Evolutionary conservation across 2,113 vertebrate genomes (phyloP).

Genomic region (Pristiophorus japonicus): DNA sequence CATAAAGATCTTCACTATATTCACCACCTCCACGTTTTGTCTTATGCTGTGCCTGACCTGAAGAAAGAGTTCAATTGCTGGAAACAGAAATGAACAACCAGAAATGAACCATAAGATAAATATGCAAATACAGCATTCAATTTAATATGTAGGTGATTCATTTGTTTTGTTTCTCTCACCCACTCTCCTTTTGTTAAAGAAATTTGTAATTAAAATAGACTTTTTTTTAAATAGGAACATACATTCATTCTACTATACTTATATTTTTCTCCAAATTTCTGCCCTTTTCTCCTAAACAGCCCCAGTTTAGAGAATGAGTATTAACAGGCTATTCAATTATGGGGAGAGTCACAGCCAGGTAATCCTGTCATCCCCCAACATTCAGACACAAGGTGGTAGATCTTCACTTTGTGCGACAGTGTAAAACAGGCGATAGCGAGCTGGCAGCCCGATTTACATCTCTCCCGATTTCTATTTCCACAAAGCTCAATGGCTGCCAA

Average conservation of each 20-base stretch:
- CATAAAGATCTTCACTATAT: background rate
- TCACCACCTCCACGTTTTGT: background rate
- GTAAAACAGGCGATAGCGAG: no score
- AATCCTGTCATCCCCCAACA: no score
- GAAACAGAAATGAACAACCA: background rate
- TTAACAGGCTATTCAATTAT: no score
- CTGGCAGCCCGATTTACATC: background rate
- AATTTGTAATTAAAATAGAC: background rate
- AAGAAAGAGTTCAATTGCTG: constrained; percentile 30
- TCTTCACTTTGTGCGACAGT: background rate
- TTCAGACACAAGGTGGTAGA: background rate
- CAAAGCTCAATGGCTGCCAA: no score
- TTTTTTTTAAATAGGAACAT: background rate
- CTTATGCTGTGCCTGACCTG: background rate
- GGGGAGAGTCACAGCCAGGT: no score
- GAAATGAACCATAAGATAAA: background rate
- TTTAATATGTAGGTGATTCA: background rate
- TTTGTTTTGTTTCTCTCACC: background rate
- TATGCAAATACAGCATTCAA: background rate
- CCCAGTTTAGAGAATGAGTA: no score
- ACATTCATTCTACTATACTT: background rate
- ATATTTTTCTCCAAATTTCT: no score
- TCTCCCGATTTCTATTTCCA: no score
- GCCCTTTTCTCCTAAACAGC: no score
- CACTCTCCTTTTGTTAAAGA: background rate